A percentile compares a stretch with the other conserved stretches of the same genome.
Conservation (phyloP, 2,797 vertebrate species). For the Peromyscus eremicus region DNA sequence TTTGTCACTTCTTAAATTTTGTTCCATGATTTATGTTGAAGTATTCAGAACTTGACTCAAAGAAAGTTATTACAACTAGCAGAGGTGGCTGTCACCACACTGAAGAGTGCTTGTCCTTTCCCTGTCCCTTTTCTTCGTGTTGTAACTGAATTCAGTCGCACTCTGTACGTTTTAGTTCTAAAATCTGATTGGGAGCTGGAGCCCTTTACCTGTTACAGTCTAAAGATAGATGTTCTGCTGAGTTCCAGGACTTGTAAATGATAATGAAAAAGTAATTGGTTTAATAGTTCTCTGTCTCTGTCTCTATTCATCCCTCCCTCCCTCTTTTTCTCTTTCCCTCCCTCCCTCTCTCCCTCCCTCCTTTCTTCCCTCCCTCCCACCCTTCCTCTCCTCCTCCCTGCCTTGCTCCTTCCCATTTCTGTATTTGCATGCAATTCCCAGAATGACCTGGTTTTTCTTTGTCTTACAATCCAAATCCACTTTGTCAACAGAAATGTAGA, state of each 20-base stretch:
- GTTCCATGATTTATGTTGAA: background rate
- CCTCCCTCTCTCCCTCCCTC: background rate
- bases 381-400: background rate
- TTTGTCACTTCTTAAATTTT: background rate
- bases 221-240: background rate
- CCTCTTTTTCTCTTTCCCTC: background rate
- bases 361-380: background rate
- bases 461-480: background rate
- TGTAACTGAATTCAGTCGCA: background rate
- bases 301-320: accelerated
- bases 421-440: background rate
- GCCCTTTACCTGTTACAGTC: background rate
- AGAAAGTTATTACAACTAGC: background rate
- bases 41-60: background rate
- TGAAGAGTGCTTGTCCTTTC: background rate
- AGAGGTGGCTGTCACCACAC: background rate
- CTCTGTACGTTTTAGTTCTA: background rate
- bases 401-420: background rate
- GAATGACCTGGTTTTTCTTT: background rate
- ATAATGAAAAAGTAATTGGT: background rate
- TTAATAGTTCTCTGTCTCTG: background rate
- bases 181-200: background rate
- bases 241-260: background rate
- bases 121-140: background rate
- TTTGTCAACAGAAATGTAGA: background rate